phyloP scores from a whole-genome alignment of 2,888 invertebrate genomes.

The Apamea anceps region DNA sequence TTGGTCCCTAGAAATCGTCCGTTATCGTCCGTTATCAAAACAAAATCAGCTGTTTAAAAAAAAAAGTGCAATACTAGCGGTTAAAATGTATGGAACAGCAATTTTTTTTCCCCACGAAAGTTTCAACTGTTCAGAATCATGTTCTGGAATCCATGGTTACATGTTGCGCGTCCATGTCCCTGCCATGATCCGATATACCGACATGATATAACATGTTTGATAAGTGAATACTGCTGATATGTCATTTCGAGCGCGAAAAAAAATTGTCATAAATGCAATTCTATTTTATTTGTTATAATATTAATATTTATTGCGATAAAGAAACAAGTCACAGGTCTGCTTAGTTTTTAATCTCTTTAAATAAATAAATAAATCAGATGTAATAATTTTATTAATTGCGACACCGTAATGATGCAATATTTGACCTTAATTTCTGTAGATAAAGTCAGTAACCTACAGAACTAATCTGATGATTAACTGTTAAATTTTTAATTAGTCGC shows the following conservation, averaged over 20 bases:
- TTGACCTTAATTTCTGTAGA: constrained; percentile 43
- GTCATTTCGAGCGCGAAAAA: constrained; percentile 23
- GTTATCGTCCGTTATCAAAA: too few species aligned
- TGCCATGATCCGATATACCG: too few species aligned
- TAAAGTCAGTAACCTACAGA: constrained; percentile 49
- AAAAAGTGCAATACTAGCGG: too few species aligned
- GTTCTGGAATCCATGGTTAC: too few species aligned
- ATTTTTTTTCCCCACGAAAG: too few species aligned
- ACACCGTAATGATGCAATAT: constrained; percentile 56
- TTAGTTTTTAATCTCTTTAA: constrained; percentile 7
- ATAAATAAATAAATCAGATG: constrained; percentile 2
- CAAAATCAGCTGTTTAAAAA: too few species aligned
- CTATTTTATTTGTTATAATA: constrained; percentile 4
- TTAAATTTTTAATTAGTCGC: constrained; percentile 34
- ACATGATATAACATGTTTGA: neutral
- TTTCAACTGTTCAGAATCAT: too few species aligned
- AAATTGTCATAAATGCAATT: neutral
- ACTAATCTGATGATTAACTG: constrained; percentile 34
- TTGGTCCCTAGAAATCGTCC: too few species aligned
- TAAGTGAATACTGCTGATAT: neutral
- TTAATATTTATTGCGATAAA: neutral
- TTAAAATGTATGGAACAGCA: too few species aligned
- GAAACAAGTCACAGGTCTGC: neutral
- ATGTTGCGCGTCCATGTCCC: too few species aligned
- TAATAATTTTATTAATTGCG: constrained; percentile 30